Evolutionary conservation across 2,113 vertebrate species (phyloP).

Genomic region (Silurus glanis): DNA sequence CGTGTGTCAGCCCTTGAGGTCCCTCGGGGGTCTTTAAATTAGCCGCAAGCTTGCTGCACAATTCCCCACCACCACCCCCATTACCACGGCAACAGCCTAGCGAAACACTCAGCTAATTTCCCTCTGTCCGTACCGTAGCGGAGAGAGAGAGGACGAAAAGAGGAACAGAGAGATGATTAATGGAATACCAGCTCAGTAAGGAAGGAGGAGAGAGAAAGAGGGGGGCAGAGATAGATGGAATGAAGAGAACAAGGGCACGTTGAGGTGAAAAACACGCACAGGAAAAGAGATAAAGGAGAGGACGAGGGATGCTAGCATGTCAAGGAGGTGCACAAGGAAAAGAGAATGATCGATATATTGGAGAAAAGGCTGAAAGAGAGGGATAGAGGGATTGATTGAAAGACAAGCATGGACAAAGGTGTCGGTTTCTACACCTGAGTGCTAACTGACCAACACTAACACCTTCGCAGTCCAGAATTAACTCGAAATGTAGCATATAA

Average conservation of each 20-base stretch:
- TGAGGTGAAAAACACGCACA: slow-evolving; percentile 17
- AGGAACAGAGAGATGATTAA: slow-evolving; percentile 20
- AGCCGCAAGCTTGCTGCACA: slow-evolving; percentile 35
- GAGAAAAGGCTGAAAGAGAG: background rate
- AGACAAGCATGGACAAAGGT: slow-evolving; percentile 4
- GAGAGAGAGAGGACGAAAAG: background rate
- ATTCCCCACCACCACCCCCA: slow-evolving; percentile 41
- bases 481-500: background rate
- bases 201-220: slow-evolving; percentile 14
- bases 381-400: background rate
- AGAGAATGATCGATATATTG: background rate
- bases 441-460: background rate
- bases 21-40: slow-evolving; percentile 56
- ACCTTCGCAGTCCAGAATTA: background rate
- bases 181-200: background rate
- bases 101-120: slow-evolving; percentile 46
- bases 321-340: background rate
- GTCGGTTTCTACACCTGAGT: background rate
- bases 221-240: slow-evolving; percentile 4
- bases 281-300: background rate
- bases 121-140: slow-evolving; percentile 5
- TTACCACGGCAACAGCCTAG: slow-evolving; percentile 63
- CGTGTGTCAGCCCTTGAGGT: slow-evolving; percentile 30
- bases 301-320: background rate
- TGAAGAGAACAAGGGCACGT: background rate